These are phyloP conservation scores for Diaprepes abbreviatus DNA, from an alignment of 2,888 invertebrate genomes.

Conservation along the genomic window DNA sequence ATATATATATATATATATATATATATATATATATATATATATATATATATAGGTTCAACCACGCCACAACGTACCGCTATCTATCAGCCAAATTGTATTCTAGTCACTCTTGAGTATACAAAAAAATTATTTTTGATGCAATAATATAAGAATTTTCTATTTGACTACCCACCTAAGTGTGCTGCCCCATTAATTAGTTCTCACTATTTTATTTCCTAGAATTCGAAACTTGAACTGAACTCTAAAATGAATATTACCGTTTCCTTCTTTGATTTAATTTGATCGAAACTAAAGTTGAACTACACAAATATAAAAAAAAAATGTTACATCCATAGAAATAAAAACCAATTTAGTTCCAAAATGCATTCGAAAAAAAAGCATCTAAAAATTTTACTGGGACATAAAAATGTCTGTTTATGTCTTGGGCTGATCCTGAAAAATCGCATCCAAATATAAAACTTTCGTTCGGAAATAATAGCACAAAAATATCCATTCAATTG, in stretches of 20 bases:
- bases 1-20: too few species aligned
- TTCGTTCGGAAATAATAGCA: conserved; percentile 34
- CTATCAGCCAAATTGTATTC: too few species aligned
- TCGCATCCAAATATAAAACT: conserved; percentile 41
- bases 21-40: background rate
- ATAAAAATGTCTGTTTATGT: conserved; percentile 45
- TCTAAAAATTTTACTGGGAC: conserved; percentile 36
- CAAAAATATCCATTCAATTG: conserved; percentile 40
- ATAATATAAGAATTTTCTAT: background rate
- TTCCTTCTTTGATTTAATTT: background rate
- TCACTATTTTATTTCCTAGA: too few species aligned
- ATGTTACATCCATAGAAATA: background rate
- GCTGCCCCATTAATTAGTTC: background rate
- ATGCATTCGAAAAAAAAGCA: conserved; percentile 28
- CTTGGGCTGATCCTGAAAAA: conserved; percentile 40
- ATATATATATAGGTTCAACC: too few species aligned
- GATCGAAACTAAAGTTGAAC: background rate
- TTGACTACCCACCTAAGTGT: too few species aligned
- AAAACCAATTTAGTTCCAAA: conserved; percentile 26
- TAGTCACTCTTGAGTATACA: too few species aligned
- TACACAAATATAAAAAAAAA: background rate
- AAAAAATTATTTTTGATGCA: too few species aligned
- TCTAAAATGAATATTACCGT: background rate
- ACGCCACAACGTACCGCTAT: too few species aligned
- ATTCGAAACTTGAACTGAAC: too few species aligned